Evolutionary conservation across 2,888 invertebrate genomes (phyloP).

Genomic region (Xestoiulus laeticollis): DNA sequence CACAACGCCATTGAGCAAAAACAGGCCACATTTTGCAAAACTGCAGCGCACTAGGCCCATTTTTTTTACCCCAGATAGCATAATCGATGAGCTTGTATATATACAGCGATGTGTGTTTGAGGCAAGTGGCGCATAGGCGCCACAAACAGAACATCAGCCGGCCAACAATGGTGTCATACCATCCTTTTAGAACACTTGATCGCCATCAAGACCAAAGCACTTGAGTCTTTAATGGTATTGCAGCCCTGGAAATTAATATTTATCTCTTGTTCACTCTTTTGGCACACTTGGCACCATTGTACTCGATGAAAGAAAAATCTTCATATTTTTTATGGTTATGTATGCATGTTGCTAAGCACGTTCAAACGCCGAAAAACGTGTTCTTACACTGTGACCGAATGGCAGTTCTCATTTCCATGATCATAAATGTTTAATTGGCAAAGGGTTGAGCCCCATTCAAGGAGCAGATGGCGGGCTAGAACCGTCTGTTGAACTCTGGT

Average conservation of each 20-base stretch:
- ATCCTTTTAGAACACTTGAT: not conserved
- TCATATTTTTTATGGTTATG: not conserved
- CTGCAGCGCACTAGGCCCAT: too few species aligned
- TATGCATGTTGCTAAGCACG: not conserved
- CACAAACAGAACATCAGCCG: not conserved
- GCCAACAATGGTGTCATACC: not conserved
- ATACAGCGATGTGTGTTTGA: not conserved
- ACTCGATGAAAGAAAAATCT: not conserved
- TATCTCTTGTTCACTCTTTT: not conserved
- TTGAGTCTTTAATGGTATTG: not conserved
- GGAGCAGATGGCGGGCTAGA: not conserved
- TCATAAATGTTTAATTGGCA: not conserved
- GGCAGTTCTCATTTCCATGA: not conserved
- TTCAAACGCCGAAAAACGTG: not conserved
- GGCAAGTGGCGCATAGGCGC: not conserved
- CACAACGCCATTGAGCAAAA: too few species aligned
- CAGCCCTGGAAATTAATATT: not conserved
- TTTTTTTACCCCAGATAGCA: not conserved
- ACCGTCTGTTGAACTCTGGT: not conserved
- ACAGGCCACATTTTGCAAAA: too few species aligned
- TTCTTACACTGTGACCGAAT: not conserved
- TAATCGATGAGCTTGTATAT: not conserved
- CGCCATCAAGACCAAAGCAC: not conserved
- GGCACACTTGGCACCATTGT: not conserved
- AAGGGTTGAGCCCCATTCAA: conserved; percentile 16